Base-by-base conservation (phyloP, 2,888 invertebrate species). In the Antitype chi region DNA sequence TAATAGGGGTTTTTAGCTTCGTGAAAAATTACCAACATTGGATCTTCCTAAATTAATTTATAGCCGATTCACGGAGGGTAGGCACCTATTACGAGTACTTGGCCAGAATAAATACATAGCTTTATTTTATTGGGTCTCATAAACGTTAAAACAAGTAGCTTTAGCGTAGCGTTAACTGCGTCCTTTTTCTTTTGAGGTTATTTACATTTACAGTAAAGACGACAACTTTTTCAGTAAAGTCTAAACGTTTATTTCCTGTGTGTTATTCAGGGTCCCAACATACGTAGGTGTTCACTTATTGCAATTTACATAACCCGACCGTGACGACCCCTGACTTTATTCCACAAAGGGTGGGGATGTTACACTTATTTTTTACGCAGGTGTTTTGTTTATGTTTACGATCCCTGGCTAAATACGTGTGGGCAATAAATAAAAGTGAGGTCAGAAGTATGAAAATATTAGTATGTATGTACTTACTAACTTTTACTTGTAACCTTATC, bases 311-410 rank as follows among this genome's bases (percentile, higher is more conserved):
- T 76, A 81, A 71, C 66, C 80, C 63, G 43, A 67, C 75, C 80
- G 83, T 68, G 75, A 68, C 76, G 57, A 53, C 74, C 82, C 70
- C 84, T 74, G 66, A 70, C 69, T 77, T 76, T 60, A 76, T 60
- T 63, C 53, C 59, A 62, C 68, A 66, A 79, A 73, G 57, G 52
- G 60, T 38, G 32, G 25, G 43, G 28, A 70, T 64, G 76, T 80
- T 77, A 75, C 71, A 82, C 74, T 76, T 79, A 77, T 80, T 82
- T 87, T 87, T 85, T 87, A 85, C 77, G 68, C 67, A 60, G 72
- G 28, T 67, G 77, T 73, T 78, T 78, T 88, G 79, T 82, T 76
- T 76, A 74, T 74, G 85, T 80, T 88, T 76, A 78, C 76, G 73
- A 63, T 57, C 49, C 43, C 63, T 69, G 63, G 49, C 70, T 82